Conservation (phyloP, 2,113 vertebrate species). For the Oncorhynchus kisutch region DNA sequence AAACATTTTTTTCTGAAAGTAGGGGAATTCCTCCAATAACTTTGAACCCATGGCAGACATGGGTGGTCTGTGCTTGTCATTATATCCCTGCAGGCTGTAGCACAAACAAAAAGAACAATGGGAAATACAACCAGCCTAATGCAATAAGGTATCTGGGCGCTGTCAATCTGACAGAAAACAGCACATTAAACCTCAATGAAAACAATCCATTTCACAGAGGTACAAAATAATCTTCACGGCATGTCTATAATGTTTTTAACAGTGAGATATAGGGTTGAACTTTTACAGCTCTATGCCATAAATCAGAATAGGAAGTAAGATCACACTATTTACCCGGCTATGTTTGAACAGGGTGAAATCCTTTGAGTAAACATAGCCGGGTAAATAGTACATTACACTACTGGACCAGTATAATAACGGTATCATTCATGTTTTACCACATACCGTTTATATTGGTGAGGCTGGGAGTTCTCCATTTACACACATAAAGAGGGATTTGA, state of each 20-base stretch:
- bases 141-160: slow-evolving; percentile 38
- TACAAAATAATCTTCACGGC: slow-evolving; percentile 9
- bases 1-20: slow-evolving; percentile 4
- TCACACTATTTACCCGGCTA: slow-evolving; percentile 21
- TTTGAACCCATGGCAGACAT: slow-evolving; percentile 58
- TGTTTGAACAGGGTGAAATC: slow-evolving; percentile 21
- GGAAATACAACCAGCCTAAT: slow-evolving; percentile 50
- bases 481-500: slow-evolving; percentile 14
- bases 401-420: slow-evolving; percentile 12
- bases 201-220: not conserved
- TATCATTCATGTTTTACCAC: slow-evolving; percentile 24
- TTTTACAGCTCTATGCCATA: slow-evolving; percentile 28
- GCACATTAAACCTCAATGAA: not conserved
- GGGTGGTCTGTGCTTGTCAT: slow-evolving; percentile 74
- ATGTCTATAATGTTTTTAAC: slow-evolving; percentile 10
- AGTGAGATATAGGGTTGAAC: not conserved
- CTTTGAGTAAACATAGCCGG: slow-evolving; percentile 12
- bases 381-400: slow-evolving; percentile 38
- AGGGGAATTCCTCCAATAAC: slow-evolving; percentile 57
- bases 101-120: slow-evolving; percentile 66
- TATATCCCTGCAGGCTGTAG: slow-evolving; percentile 60
- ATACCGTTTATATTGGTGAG: not conserved
- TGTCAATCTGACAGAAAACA: slow-evolving; percentile 44
- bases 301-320: slow-evolving; percentile 38
- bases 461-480: not conserved